These are phyloP conservation scores for Agrilus planipennis DNA, from an alignment of 1,140 invertebrate genomes.

Conservation along the genomic window DNA sequence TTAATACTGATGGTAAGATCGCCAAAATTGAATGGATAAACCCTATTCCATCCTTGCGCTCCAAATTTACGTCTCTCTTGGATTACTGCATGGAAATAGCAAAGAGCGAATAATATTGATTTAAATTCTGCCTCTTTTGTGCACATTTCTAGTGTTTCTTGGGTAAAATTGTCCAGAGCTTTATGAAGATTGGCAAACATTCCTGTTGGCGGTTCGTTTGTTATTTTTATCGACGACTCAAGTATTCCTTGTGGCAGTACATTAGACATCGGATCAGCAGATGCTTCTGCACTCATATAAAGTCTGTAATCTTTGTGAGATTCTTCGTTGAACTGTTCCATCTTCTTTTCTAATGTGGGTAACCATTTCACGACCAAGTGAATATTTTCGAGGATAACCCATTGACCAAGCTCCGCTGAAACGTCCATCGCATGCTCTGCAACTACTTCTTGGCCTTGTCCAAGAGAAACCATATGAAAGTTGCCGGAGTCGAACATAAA, in stretches of 20 bases:
- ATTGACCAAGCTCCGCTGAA: constrained; percentile 69
- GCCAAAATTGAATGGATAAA: constrained; percentile 67
- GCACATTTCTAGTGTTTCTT: constrained; percentile 87
- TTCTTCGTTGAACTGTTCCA: constrained; percentile 63
- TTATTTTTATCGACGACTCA: constrained; percentile 91
- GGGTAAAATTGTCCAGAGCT: constrained; percentile 84
- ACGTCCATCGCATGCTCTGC: constrained; percentile 77
- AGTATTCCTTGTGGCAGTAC: constrained; percentile 66
- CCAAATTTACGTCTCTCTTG: constrained; percentile 89
- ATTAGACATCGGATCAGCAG: constrained; percentile 33
- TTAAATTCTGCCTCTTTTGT: constrained; percentile 92
- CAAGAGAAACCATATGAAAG: constrained; percentile 87
- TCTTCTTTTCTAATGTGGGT: constrained; percentile 76
- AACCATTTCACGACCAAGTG: constrained; percentile 88
- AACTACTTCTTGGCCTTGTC: constrained; percentile 88
- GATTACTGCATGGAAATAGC: constrained; percentile 93
- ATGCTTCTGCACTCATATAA: constrained; percentile 50
- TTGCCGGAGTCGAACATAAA: constrained; percentile 70
- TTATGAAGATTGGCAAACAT: constrained; percentile 92
- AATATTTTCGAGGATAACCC: constrained; percentile 88
- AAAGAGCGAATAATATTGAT: constrained; percentile 80
- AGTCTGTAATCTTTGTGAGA: constrained; percentile 58
- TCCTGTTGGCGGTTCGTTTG: constrained; percentile 89
- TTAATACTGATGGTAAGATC: constrained; percentile 88
- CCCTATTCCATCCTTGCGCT: constrained; percentile 87